Evolutionary conservation across 1,140 invertebrate genomes (phyloP).

Genomic region (Drosophila busckii): DNA sequence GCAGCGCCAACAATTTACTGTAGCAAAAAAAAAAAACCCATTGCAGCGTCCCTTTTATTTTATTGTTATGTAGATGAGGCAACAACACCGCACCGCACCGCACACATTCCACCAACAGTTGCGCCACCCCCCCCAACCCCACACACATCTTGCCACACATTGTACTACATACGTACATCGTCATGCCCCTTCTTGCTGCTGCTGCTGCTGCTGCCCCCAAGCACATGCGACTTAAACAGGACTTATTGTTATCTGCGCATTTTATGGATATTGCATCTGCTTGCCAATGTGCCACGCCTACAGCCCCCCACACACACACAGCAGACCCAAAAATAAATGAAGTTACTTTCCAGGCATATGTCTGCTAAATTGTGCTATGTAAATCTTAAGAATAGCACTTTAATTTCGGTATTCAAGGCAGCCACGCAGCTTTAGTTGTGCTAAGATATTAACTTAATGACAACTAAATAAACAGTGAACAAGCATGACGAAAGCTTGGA

Average conservation of each 20-base stretch:
- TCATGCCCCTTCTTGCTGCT: too few relatives aligned
- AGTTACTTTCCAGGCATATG: conserved; percentile 66
- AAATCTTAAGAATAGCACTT: conserved; percentile 63
- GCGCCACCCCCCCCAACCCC: neutral
- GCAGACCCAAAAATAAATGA: conserved; percentile 59
- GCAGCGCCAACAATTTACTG: conserved; percentile 16
- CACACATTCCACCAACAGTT: conserved; percentile 32
- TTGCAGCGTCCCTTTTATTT: conserved; percentile 58
- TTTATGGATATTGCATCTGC: conserved; percentile 76
- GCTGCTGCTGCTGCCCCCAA: too few relatives aligned
- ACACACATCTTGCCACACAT: neutral
- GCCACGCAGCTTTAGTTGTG: conserved; percentile 1
- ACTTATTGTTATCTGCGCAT: conserved; percentile 78
- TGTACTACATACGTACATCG: too few relatives aligned
- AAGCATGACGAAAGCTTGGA: conserved; percentile 4
- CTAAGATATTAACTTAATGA: conserved; percentile 57
- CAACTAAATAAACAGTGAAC: conserved; percentile 43
- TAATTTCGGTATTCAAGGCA: conserved; percentile 42
- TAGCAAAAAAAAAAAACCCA: conserved; percentile 12
- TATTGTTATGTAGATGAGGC: conserved; percentile 78
- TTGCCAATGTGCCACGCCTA: conserved; percentile 34
- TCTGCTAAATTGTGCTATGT: conserved; percentile 68
- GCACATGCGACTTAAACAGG: conserved; percentile 72
- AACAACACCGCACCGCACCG: conserved; percentile 24
- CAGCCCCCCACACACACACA: neutral